Evolutionary conservation across 1,140 invertebrate genomes (phyloP).

Genomic region (Kradibia gibbosae): DNA sequence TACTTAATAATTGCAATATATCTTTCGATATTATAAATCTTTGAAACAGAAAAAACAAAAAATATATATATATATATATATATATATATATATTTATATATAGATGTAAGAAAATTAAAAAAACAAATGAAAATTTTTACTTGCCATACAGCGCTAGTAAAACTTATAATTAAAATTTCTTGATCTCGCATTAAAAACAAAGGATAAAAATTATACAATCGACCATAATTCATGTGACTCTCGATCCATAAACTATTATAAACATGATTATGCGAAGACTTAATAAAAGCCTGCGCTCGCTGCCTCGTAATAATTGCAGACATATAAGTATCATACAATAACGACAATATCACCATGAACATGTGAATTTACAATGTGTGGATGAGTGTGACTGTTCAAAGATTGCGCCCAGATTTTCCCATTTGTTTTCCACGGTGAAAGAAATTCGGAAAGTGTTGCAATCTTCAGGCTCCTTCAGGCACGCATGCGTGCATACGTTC

Average conservation of each 20-base stretch:
- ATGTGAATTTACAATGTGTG: background rate
- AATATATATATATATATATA: too few relatives aligned
- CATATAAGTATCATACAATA: constrained; percentile 8
- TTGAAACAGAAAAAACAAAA: constrained; percentile 34
- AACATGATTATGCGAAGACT: background rate
- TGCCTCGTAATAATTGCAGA: background rate
- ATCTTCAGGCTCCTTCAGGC: background rate
- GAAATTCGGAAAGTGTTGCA: background rate
- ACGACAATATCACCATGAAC: constrained; percentile 11
- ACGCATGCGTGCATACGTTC: background rate
- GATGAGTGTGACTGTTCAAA: background rate
- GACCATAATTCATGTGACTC: background rate
- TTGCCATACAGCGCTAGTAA: background rate
- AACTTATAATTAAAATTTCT: constrained; percentile 16
- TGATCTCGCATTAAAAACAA: constrained; percentile 19
- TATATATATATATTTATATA: too few relatives aligned
- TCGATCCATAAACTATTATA: background rate
- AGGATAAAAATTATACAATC: constrained; percentile 16
- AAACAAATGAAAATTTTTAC: constrained; percentile 25
- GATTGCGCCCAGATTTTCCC: background rate
- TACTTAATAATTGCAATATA: background rate
- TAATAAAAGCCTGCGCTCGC: background rate
- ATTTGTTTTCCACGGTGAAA: background rate
- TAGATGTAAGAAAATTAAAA: constrained; percentile 25
- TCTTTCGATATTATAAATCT: constrained; percentile 14